A percentile compares a stretch with the other conserved stretches of the same genome.
These are phyloP conservation scores for Phortica variegata DNA, from an alignment of 1,140 invertebrate species.

Conservation along the genomic window DNA sequence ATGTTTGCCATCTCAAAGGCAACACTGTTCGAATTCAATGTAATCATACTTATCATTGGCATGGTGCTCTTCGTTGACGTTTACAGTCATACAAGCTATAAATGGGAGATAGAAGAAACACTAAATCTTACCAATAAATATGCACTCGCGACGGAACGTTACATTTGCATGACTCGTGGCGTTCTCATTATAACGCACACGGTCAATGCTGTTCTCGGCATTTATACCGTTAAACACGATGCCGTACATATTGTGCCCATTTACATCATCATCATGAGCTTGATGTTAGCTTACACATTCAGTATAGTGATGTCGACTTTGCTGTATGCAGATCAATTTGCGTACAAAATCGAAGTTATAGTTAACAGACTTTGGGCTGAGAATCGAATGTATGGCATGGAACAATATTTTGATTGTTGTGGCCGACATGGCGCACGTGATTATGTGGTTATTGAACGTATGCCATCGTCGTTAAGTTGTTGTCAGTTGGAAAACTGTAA, in stretches of 20 bases:
- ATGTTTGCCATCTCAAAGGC: slow-evolving; percentile 14
- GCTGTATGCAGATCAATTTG: not conserved
- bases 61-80: slow-evolving; percentile 28
- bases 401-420: slow-evolving; percentile 23
- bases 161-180: slow-evolving; percentile 16
- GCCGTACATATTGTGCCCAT: slow-evolving; percentile 8
- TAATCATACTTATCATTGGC: slow-evolving; percentile 16
- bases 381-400: slow-evolving; percentile 2
- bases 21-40: slow-evolving; percentile 24
- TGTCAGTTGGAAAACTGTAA: slow-evolving; percentile 16
- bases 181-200: slow-evolving; percentile 4
- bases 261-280: not conserved
- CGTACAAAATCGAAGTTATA: slow-evolving; percentile 11
- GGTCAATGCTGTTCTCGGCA: slow-evolving; percentile 16
- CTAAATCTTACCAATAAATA: not conserved
- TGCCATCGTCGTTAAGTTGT: slow-evolving; percentile 19
- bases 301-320: slow-evolving; percentile 17
- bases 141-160: no score
- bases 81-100: slow-evolving; percentile 11
- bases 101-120: slow-evolving; percentile 1
- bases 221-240: slow-evolving; percentile 12
- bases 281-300: slow-evolving; percentile 4
- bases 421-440: slow-evolving; percentile 21
- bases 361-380: slow-evolving; percentile 14
- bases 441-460: slow-evolving; percentile 23